phyloP scores from a whole-genome alignment of 2,113 vertebrate genomes.

The Tragelaphus imberbis region DNA sequence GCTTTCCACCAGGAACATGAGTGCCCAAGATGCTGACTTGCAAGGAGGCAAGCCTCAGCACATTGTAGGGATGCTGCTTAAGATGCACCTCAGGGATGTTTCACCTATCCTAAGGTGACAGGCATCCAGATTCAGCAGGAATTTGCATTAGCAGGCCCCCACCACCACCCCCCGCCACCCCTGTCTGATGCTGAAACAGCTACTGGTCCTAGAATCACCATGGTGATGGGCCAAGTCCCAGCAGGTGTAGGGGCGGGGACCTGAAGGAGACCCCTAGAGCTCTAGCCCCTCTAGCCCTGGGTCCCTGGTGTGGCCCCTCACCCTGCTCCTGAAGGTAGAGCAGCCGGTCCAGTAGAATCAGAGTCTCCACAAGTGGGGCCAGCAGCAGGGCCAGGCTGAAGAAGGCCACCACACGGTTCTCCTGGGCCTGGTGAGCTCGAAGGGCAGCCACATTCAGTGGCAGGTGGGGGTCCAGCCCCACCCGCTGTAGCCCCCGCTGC shows the following conservation, averaged over 20 bases:
- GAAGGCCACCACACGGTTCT: conserved; percentile 88
- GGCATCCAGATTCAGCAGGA: background rate
- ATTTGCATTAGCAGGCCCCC: background rate
- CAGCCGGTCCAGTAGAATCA: conserved; percentile 91
- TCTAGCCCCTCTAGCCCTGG: background rate
- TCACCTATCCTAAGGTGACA: background rate
- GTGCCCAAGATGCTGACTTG: background rate
- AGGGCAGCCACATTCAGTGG: conserved; percentile 73
- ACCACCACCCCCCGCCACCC: no score
- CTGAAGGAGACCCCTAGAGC: background rate
- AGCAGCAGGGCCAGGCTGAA: conserved; percentile 89
- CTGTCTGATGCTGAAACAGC: background rate
- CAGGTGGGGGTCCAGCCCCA: conserved; percentile 81
- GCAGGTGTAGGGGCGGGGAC: background rate
- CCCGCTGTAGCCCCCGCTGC: conserved; percentile 81
- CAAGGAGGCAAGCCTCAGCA: background rate
- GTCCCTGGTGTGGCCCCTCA: conserved; percentile 53
- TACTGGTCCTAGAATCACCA: background rate
- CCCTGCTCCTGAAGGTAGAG: conserved; percentile 93
- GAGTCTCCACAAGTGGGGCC: conserved; percentile 90
- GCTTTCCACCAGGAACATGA: background rate
- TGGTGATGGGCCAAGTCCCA: background rate
- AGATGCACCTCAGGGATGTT: no score
- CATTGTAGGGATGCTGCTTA: background rate
- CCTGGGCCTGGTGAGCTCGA: conserved; percentile 81